Evolutionary conservation across 30 jellyfish, hydroid and myxozoan species (phyloP), one percentile per base, ranked within the genome.

Genomic region (Aurelia sp.): DNA sequence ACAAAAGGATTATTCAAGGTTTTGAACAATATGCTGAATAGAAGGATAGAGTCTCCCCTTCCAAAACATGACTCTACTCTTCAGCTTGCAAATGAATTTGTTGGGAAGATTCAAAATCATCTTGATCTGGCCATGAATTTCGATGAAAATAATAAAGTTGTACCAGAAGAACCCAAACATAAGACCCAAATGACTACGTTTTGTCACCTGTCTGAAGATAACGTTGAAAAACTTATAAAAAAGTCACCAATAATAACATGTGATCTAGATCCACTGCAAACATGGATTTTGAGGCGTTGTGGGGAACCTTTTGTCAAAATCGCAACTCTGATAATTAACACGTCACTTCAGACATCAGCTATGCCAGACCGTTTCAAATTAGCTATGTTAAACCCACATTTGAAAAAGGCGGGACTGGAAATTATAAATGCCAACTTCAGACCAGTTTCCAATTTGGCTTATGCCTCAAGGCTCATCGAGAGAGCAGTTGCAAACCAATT

Each of bases 401-500:
- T 66, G 84, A 83, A 83, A 51, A 83, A 83, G 93, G 0, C 79
- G 8, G 80, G 75, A 15, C 72, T 69, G 61, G 93, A 85, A 67
- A n/a, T 74, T 62, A 62, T 19, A 60, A 82, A 85, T 59, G 64
- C 82, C 75, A 27, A 27, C 33, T 27, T 27, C 33, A 27, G 33
- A 27, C 33, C 33, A 27, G 33, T 27, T 27, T 27, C 33, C 53
- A 67, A 68, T 61, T 21, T 83, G 76, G 79, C 86, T 16, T 83
- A 60, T 72, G 92, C 60, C 80, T 71, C 88, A 52, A 83, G 69
- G 71, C 44, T 70, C n/a, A 68, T 83, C 16, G 92, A 70, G 52
- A 69, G 61, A 68, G 88, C 88, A 68, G 92, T 38, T 68, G 79
- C 87, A 61, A 60, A 70, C 52, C 88, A 68, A 72, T 60, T 69